Evolutionary conservation across 2,113 vertebrate species (phyloP).

Genomic region (Pao palembangensis): DNA sequence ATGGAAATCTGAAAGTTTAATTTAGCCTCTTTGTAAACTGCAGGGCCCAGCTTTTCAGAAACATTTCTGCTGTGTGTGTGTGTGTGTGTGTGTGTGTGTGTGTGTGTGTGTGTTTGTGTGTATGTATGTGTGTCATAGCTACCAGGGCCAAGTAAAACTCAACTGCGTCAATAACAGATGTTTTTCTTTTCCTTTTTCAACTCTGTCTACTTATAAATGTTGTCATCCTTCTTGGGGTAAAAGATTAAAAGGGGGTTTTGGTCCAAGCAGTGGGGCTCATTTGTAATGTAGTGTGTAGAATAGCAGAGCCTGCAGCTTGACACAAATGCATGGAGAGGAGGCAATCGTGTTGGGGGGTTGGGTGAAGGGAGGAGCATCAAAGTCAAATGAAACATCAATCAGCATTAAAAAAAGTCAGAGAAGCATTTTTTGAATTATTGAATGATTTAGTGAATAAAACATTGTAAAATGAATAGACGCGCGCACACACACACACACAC

Average conservation of each 20-base stretch:
- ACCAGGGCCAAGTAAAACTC: constrained; percentile 31
- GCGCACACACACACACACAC: too few relatives aligned
- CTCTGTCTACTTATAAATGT: constrained; percentile 54
- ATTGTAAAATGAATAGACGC: too few relatives aligned
- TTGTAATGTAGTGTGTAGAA: constrained; percentile 42
- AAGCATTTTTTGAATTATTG: too few relatives aligned
- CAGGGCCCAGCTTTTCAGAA: neutral
- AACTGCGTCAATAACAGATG: constrained; percentile 39
- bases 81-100: neutral
- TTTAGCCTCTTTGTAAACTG: constrained; percentile 17
- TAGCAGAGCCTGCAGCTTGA: constrained; percentile 38
- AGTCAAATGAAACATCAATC: too few relatives aligned
- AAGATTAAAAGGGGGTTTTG: constrained; percentile 58
- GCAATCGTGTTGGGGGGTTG: too few relatives aligned
- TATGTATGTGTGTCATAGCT: constrained; percentile 22
- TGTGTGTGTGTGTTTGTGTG: neutral
- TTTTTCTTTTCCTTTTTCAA: constrained; percentile 23
- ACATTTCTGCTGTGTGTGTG: too few relatives aligned
- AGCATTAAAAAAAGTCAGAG: too few relatives aligned
- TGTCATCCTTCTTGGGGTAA: constrained; percentile 53
- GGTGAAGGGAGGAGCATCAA: too few relatives aligned
- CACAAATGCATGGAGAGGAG: constrained; percentile 2
- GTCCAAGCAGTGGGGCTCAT: constrained; percentile 44
- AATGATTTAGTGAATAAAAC: too few relatives aligned
- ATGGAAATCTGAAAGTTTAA: constrained; percentile 36